phyloP scores from a whole-genome alignment of 2,888 invertebrate genomes.

The Phaonia tiefii region DNA sequence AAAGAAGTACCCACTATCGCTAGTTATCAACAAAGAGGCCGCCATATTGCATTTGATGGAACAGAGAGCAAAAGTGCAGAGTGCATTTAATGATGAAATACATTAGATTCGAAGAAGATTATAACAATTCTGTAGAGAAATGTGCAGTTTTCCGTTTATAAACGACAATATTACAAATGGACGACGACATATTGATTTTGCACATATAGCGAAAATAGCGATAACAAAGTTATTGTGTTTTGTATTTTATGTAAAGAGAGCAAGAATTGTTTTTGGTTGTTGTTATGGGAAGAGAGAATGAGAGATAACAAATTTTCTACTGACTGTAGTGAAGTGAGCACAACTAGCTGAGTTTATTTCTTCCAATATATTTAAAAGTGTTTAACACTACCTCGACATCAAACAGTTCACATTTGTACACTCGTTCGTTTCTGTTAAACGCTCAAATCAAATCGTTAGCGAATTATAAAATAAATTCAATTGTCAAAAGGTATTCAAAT shows the following conservation, averaged over 20 bases:
- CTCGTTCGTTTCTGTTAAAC: slow-evolving; percentile 63
- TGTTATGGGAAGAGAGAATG: no score
- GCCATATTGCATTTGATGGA: slow-evolving; percentile 52
- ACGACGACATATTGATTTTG: slow-evolving; percentile 54
- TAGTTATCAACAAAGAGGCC: slow-evolving; percentile 32
- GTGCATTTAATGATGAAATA: slow-evolving; percentile 26
- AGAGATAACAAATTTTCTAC: neutral
- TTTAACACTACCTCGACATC: slow-evolving; percentile 70
- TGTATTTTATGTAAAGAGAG: slow-evolving; percentile 15
- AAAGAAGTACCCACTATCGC: neutral
- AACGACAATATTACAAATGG: slow-evolving; percentile 3
- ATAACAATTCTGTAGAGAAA: slow-evolving; percentile 15
- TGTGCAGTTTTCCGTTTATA: slow-evolving; percentile 15
- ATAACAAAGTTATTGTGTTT: slow-evolving; percentile 40
- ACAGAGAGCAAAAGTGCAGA: slow-evolving; percentile 19
- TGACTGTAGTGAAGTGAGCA: slow-evolving; percentile 25
- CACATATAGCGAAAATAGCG: neutral
- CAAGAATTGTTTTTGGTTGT: neutral
- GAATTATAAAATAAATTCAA: slow-evolving; percentile 52
- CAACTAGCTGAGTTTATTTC: slow-evolving; percentile 17
- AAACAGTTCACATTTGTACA: slow-evolving; percentile 73
- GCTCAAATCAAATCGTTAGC: slow-evolving; percentile 67
- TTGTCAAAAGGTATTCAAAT: slow-evolving; percentile 54
- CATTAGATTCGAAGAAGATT: slow-evolving; percentile 2
- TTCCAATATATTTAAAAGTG: slow-evolving; percentile 74